Conservation (phyloP, 2,797 vertebrate genomes). For the Leptoclinus maculatus region DNA sequence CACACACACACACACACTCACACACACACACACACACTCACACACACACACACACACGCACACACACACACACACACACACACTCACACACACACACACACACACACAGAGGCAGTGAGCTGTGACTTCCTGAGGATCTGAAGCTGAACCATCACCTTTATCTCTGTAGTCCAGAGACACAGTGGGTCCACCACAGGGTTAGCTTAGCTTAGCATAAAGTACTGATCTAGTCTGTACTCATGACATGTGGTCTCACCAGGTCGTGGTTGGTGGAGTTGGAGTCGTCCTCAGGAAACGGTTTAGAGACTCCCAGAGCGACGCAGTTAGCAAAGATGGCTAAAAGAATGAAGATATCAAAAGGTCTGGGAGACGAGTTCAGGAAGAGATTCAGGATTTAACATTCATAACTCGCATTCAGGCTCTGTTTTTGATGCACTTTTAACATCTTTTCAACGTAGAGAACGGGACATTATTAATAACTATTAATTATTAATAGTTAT, state of each 20-base stretch:
- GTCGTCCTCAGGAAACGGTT: slow-evolving; percentile 84
- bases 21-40: too few relatives aligned
- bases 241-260: slow-evolving; percentile 68
- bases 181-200: slow-evolving; percentile 30
- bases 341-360: slow-evolving; percentile 84
- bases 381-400: slow-evolving; percentile 8
- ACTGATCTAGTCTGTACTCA: too few relatives aligned
- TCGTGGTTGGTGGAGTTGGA: slow-evolving; percentile 85
- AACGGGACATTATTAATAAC: too few relatives aligned
- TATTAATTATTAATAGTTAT: background rate
- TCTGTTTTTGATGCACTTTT: background rate
- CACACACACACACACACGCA: too few relatives aligned
- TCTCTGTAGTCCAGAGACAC: too few relatives aligned
- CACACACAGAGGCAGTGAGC: background rate
- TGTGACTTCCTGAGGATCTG: background rate
- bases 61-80: background rate
- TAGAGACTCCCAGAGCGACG: slow-evolving; percentile 82
- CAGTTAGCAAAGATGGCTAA: slow-evolving; percentile 85
- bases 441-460: too few relatives aligned
- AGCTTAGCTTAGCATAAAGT: background rate
- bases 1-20: too few relatives aligned
- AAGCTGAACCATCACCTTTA: background rate
- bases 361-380: slow-evolving; percentile 60
- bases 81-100: background rate
- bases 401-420: background rate